These are phyloP conservation scores for Atherinosoma microstoma DNA, from an alignment of 2,797 vertebrate species.

Conservation along the genomic window DNA sequence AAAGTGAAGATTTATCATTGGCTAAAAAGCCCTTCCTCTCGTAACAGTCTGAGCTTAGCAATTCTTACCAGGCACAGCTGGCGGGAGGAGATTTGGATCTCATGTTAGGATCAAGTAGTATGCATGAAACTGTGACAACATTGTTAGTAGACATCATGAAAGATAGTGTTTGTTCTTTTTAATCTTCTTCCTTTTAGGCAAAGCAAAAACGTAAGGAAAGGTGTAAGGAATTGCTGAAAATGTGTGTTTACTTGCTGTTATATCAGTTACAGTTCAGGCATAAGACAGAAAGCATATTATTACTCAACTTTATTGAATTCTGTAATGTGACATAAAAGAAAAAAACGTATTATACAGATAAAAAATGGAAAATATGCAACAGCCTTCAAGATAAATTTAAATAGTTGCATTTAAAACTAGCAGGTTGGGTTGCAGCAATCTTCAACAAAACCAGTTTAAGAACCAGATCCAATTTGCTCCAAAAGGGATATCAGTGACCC, in stretches of 20 bases:
- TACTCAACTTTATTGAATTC: neutral
- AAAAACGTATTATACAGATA: no score
- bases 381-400: neutral
- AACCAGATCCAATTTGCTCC: neutral
- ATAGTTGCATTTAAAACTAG: neutral
- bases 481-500: neutral
- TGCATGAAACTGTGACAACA: neutral
- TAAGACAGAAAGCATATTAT: neutral
- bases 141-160: neutral
- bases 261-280: neutral
- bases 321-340: neutral
- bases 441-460: neutral
- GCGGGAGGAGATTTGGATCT: conserved; percentile 9
- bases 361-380: no score
- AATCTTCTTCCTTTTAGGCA: neutral
- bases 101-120: neutral
- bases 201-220: neutral
- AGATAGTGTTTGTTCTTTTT: neutral
- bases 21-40: neutral
- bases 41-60: conserved; percentile 15
- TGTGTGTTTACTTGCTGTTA: neutral
- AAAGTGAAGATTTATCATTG: conserved; percentile 20
- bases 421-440: neutral
- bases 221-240: neutral
- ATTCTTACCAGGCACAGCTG: neutral